Percentiles rank a stretch among this genome's conserved stretches.
These are phyloP conservation scores for Epinotia nisella DNA, from an alignment of 2,888 invertebrate species.

Conservation along the genomic window DNA sequence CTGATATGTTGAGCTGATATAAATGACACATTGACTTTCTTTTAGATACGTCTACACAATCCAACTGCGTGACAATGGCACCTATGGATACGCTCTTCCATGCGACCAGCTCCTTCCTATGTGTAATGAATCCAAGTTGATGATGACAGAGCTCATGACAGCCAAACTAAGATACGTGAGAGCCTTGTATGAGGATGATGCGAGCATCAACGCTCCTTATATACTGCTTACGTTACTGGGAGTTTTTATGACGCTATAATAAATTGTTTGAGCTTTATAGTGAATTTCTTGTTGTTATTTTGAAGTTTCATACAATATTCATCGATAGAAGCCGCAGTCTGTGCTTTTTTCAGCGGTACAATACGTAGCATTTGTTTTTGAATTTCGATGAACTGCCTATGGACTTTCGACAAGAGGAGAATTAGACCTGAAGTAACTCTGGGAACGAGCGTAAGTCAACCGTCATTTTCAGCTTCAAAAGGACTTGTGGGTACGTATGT, in stretches of 20 bases:
- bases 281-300: background rate
- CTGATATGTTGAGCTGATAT: no score
- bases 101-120: slow-evolving; percentile 86
- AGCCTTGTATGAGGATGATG: background rate
- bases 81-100: slow-evolving; percentile 88
- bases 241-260: slow-evolving; percentile 1
- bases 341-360: no score
- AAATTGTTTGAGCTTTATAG: slow-evolving; percentile 14
- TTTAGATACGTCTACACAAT: slow-evolving; percentile 68
- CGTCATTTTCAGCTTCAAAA: no score
- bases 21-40: slow-evolving; percentile 10
- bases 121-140: slow-evolving; percentile 84
- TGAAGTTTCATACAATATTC: background rate
- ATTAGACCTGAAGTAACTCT: no score
- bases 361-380: no score
- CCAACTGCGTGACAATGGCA: slow-evolving; percentile 86
- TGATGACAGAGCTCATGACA: slow-evolving; percentile 79
- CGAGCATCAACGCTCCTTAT: background rate
- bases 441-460: no score
- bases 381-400: no score
- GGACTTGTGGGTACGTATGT: no score
- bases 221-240: background rate
- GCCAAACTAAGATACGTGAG: slow-evolving; percentile 55
- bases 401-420: no score
- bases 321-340: no score